A percentile compares a stretch with the other conserved stretches of the same genome.
These are phyloP conservation scores for Cosmorhoe ocellata DNA, from an alignment of 2,888 invertebrate species.

Conservation along the genomic window DNA sequence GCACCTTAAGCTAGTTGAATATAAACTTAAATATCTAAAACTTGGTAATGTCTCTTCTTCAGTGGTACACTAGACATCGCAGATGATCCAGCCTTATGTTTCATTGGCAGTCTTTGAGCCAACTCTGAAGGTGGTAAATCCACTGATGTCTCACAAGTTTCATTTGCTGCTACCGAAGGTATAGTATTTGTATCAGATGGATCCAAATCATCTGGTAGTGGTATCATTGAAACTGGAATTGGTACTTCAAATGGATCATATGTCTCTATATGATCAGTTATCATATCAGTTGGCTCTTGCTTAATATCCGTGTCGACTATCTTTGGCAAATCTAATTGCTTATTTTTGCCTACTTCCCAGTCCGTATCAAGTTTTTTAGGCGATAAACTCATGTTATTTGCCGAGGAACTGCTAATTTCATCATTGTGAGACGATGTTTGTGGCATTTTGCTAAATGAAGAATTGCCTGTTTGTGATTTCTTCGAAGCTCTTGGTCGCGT, in stretches of 20 bases:
- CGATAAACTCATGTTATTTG: neutral
- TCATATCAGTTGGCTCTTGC: neutral
- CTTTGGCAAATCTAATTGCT: neutral
- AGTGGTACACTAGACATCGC: slow-evolving; percentile 6
- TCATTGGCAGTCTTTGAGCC: slow-evolving; percentile 6
- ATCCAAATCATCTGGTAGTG: slow-evolving; percentile 1
- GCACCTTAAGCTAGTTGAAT: too few species aligned
- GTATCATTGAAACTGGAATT: slow-evolving; percentile 18
- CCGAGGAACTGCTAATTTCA: neutral
- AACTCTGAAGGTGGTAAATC: neutral
- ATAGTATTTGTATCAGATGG: neutral
- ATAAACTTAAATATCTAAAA: neutral
- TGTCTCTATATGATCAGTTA: neutral
- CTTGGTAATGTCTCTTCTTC: slow-evolving; percentile 15
- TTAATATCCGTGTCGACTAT: neutral
- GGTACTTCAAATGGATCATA: neutral
- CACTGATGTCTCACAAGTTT: neutral
- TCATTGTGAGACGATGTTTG: neutral
- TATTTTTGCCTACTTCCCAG: slow-evolving; percentile 1
- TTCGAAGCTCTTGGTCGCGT: neutral
- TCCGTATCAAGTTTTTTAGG: neutral
- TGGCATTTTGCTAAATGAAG: neutral
- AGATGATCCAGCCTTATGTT: slow-evolving; percentile 4
- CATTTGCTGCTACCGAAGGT: neutral
- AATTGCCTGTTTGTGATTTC: neutral